phyloP scores from a whole-genome alignment of 2,797 vertebrate species.

The Ceryle rudis region DNA sequence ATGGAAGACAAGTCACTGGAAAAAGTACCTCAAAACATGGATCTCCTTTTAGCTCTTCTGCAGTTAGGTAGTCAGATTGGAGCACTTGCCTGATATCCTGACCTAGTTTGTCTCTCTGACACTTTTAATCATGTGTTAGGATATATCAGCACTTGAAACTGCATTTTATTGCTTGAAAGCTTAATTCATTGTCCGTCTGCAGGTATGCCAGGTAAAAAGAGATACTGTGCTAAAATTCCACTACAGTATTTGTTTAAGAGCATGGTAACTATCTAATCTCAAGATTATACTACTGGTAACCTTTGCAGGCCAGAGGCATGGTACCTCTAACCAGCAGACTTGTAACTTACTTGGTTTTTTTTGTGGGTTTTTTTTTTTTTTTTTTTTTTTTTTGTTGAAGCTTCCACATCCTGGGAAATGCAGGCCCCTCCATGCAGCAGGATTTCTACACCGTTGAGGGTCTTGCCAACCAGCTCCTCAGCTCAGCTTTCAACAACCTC shows the following conservation, averaged over 20 bases:
- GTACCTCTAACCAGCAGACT: neutral
- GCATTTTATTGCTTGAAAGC: neutral
- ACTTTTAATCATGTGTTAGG: neutral
- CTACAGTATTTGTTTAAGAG: neutral
- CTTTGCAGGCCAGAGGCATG: neutral
- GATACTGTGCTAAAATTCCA: neutral
- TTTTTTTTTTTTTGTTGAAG: conserved; percentile 71
- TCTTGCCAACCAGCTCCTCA: conserved; percentile 86
- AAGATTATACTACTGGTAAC: neutral
- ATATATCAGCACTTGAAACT: neutral
- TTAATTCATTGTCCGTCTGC: neutral
- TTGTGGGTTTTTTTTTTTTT: neutral
- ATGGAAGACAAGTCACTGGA: fast-evolving
- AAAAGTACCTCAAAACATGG: neutral
- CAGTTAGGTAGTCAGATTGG: neutral
- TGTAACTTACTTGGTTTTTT: neutral
- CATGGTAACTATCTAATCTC: neutral
- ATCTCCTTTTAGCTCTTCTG: neutral
- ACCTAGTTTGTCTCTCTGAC: neutral
- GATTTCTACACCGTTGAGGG: conserved; percentile 93
- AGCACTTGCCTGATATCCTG: neutral
- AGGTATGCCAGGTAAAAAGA: neutral
- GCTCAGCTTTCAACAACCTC: conserved; percentile 88
- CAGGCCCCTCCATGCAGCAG: conserved; percentile 89
- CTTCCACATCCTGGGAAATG: conserved; percentile 91